phyloP scores from a whole-genome alignment of 2,113 vertebrate species.

The Erythrolamprus reginae region DNA sequence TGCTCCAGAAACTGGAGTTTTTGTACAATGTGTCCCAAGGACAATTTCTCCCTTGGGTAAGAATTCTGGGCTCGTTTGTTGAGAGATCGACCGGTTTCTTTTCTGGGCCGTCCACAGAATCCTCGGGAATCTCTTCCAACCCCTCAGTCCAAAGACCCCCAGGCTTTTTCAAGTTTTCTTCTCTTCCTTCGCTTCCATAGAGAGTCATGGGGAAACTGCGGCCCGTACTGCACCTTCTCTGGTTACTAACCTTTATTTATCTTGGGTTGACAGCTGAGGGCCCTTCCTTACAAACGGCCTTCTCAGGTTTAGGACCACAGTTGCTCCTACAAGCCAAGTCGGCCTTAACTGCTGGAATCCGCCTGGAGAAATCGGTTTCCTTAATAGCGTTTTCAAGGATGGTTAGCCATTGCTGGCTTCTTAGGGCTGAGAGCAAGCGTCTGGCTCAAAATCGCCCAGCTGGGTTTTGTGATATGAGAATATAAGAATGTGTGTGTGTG shows the following conservation, averaged over 20 bases:
- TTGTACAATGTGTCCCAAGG: neutral
- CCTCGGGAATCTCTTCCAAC: neutral
- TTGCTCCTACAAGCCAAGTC: neutral
- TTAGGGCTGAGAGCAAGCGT: neutral
- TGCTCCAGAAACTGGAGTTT: neutral
- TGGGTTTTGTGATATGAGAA: too few species aligned
- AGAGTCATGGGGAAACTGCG: neutral
- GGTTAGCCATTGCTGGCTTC: neutral
- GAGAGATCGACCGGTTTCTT: neutral
- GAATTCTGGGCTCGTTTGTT: neutral
- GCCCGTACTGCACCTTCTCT: neutral
- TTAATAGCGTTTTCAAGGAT: neutral
- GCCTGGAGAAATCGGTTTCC: neutral
- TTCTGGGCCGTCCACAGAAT: neutral
- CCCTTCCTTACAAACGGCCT: neutral
- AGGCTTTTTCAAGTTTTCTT: neutral
- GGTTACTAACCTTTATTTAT: conserved; percentile 16
- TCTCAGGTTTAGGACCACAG: neutral
- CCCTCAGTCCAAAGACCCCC: fast-evolving
- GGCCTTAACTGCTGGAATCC: neutral
- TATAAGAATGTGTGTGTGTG: too few species aligned
- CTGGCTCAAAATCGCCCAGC: neutral
- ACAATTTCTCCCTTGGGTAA: neutral
- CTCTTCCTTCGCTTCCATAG: neutral
- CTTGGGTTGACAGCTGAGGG: neutral